These are phyloP conservation scores for Synaphobranchus kaupii DNA, from an alignment of 2,797 vertebrate genomes.

Conservation along the genomic window DNA sequence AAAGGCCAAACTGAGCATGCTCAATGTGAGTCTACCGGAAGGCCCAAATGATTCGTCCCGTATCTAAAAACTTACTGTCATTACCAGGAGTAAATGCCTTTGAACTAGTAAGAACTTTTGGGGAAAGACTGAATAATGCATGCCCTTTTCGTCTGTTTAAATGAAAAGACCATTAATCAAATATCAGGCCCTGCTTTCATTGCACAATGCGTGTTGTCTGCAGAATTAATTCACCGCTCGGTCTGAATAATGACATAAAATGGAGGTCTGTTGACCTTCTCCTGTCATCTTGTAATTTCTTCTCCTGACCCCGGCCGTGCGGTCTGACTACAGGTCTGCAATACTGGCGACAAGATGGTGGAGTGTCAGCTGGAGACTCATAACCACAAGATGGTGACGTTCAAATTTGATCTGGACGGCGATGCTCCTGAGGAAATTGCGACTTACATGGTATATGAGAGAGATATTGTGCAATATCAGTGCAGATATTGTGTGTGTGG, in stretches of 20 bases:
- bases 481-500: neutral
- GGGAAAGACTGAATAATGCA: neutral
- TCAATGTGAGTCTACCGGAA: constrained; percentile 81
- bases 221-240: neutral
- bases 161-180: constrained; percentile 7
- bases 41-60: neutral
- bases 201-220: neutral
- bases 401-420: constrained; percentile 96
- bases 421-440: constrained; percentile 97
- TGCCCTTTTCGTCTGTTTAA: neutral
- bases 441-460: constrained; percentile 86
- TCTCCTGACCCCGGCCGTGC: constrained; percentile 21
- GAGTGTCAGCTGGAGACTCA: constrained; percentile 98
- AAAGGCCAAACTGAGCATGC: constrained; percentile 89
- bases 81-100: neutral
- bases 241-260: constrained; percentile 14
- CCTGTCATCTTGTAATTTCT: neutral
- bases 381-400: constrained; percentile 99
- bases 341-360: constrained; percentile 98
- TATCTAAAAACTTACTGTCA: neutral
- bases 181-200: neutral
- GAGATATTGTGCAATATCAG: constrained; percentile 24
- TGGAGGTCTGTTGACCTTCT: neutral
- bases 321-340: constrained; percentile 80
- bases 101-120: neutral